Evolutionary conservation across 2,888 invertebrate genomes (phyloP).

Genomic region (Rhamnusium bicolor): DNA sequence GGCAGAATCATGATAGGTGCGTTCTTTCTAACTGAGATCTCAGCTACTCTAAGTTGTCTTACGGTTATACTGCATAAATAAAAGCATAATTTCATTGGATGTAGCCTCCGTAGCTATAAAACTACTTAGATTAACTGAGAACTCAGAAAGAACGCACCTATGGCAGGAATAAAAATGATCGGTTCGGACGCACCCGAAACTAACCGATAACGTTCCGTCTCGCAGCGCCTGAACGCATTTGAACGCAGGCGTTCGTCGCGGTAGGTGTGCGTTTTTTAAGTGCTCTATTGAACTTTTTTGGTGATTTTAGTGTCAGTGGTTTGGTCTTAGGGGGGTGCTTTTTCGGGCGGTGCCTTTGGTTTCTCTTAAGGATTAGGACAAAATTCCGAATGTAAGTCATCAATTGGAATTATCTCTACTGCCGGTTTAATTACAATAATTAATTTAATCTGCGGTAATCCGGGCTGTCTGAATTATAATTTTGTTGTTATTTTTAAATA

Average conservation of each 20-base stretch:
- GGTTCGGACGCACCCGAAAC: background rate
- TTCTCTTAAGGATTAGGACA: slow-evolving; percentile 15
- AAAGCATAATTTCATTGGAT: too few relatives aligned
- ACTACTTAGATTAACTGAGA: too few relatives aligned
- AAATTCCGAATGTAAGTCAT: slow-evolving; percentile 31
- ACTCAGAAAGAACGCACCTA: too few relatives aligned
- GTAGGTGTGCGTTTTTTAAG: slow-evolving; percentile 38
- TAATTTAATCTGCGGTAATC: slow-evolving; percentile 1
- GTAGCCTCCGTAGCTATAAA: too few relatives aligned
- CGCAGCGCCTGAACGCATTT: slow-evolving; percentile 44
- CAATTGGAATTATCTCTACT: background rate
- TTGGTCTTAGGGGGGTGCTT: slow-evolving; percentile 42
- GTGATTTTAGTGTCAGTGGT: slow-evolving; percentile 50
- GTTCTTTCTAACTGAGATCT: too few relatives aligned
- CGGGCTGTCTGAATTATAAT: background rate
- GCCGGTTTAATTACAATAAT: background rate
- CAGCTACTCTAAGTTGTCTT: too few relatives aligned
- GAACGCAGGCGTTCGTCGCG: slow-evolving; percentile 51
- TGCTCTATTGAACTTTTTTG: slow-evolving; percentile 51
- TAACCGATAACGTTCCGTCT: background rate
- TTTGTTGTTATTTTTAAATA: slow-evolving; percentile 14
- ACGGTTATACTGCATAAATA: too few relatives aligned
- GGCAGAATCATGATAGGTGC: slow-evolving; percentile 28
- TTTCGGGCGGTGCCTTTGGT: slow-evolving; percentile 52
- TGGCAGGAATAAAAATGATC: slow-evolving; percentile 26